Evolutionary conservation across 1,140 invertebrate species (phyloP).

Genomic region (Penaeus chinensis): DNA sequence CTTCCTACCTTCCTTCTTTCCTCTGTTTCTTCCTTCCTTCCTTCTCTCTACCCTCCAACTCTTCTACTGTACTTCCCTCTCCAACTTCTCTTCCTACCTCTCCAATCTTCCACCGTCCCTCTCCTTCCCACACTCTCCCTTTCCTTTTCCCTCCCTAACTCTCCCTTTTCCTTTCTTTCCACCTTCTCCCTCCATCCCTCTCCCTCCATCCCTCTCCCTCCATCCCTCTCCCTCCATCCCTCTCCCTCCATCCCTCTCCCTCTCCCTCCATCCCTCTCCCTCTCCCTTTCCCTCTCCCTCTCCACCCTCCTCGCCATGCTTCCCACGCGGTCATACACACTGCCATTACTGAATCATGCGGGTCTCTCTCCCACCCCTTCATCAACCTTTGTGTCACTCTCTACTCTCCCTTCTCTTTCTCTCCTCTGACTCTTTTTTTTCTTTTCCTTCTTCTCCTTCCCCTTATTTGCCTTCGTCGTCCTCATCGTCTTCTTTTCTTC

Average conservation of each 20-base stretch:
- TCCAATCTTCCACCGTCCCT: background rate
- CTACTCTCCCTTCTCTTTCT: background rate
- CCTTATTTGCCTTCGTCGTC: background rate
- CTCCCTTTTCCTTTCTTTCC: background rate
- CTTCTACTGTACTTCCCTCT: background rate
- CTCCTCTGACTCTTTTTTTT: background rate
- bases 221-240: background rate
- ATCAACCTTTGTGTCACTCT: background rate
- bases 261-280: background rate
- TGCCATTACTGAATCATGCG: no score
- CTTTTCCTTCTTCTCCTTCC: background rate
- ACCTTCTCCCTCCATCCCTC: background rate
- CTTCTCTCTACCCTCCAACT: background rate
- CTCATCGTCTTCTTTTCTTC: background rate
- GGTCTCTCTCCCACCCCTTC: background rate
- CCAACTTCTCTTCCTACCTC: background rate
- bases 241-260: background rate
- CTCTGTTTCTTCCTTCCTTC: conserved; percentile 9
- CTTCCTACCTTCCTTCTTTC: conserved; percentile 5
- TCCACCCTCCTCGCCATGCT: background rate
- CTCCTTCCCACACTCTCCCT: background rate
- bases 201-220: background rate
- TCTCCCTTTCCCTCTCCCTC: background rate
- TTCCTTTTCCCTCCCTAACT: background rate
- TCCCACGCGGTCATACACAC: no score